Base-by-base conservation (phyloP, 2,888 invertebrate species). In the Thymelicus acteon region DNA sequence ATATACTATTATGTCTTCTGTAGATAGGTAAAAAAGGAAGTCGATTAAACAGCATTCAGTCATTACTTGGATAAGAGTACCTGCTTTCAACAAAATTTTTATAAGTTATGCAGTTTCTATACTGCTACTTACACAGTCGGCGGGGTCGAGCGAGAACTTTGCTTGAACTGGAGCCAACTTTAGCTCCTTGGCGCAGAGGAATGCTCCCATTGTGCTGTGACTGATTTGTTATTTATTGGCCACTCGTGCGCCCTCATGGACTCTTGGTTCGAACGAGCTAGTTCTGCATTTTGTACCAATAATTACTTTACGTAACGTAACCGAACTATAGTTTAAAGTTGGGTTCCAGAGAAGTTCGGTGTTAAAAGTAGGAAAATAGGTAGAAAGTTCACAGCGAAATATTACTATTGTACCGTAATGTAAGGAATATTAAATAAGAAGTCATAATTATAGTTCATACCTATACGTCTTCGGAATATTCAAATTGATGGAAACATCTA, bases 161-260 rank as follows among this genome's bases (percentile, higher is more conserved):
- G 80, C 83, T 86, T 88, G 89, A 90, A 88, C 86, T 83, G 80
- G 79, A 73, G 88, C 90, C 90, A 91, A 90, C 80, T 89, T 82
- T 78, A 85, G 87, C 88, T 89, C 87, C 85, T 87, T 86, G 86
- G 86, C 83, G 77, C 86, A 85, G 86, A 87, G 87, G 82, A 86
- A 88, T 86, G 85, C 86, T 82, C 81, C 88, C 87, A 88, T 89
- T 90, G 88, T 89, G 88, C 86, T 83, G 85, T 84, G 90, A 89
- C 89, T 90, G 89, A 91, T 91, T 89, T 85, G 86, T 89, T 89
- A 90, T 91, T 90, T 90, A 90, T 91, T 87, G 85, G 84, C 79
- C 86, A 81, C 84, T 85, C 87, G 85, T 84, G 85, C 80, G 81
- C 82, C 80, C 79, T 79, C 82, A 78, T 82, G 80, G 76, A 79